Evolutionary conservation across 2,888 invertebrate genomes (phyloP).

Genomic region (Amphipyra berbera): DNA sequence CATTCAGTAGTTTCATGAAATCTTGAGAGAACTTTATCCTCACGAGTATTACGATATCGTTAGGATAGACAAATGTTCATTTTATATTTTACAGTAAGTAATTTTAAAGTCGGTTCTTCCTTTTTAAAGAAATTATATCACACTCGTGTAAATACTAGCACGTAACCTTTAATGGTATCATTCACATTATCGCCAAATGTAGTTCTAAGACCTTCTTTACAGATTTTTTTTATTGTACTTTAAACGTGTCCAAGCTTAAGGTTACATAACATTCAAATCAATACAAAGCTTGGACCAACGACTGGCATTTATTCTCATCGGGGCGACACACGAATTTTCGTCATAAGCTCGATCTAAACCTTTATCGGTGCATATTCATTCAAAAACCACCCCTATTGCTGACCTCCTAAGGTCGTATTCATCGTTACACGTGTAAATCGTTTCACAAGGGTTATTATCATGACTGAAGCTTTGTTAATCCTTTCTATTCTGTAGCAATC

Average conservation of each 20-base stretch:
- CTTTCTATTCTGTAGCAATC: slow-evolving; percentile 66
- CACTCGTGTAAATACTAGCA: too few relatives aligned
- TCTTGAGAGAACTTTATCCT: too few relatives aligned
- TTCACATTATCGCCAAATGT: slow-evolving; percentile 17
- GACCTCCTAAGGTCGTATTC: slow-evolving; percentile 24
- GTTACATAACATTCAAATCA: slow-evolving; percentile 63
- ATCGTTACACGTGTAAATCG: slow-evolving; percentile 33
- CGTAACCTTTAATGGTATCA: not conserved
- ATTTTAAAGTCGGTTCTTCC: too few relatives aligned
- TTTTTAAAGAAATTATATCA: too few relatives aligned
- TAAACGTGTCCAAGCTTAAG: slow-evolving; percentile 26
- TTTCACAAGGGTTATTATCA: slow-evolving; percentile 65
- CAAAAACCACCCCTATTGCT: slow-evolving; percentile 49
- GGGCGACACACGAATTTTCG: slow-evolving; percentile 68
- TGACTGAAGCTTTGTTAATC: slow-evolving; percentile 70
- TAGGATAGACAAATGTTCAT: too few relatives aligned
- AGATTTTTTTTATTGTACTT: slow-evolving; percentile 22
- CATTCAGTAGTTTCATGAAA: too few relatives aligned
- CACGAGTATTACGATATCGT: too few relatives aligned
- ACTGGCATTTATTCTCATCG: slow-evolving; percentile 69
- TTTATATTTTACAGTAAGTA: too few relatives aligned
- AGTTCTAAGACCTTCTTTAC: slow-evolving; percentile 13
- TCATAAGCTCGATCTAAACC: slow-evolving; percentile 70
- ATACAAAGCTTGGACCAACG: slow-evolving; percentile 59
- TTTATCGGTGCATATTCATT: slow-evolving; percentile 43